Conservation (phyloP, 2,113 vertebrate genomes). For the Platichthys flesus region DNA sequence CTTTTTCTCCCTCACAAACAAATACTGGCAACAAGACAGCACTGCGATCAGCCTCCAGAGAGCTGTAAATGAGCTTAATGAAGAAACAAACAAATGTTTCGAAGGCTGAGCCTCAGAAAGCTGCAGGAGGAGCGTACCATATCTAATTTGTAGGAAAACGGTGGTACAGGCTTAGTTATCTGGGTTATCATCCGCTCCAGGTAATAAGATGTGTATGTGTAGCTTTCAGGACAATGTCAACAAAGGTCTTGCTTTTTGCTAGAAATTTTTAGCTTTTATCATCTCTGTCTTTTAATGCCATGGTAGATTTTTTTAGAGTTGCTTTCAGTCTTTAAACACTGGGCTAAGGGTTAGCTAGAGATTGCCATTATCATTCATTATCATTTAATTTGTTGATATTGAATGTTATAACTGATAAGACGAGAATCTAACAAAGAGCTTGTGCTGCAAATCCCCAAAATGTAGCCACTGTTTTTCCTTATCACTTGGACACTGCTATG, state of each 20-base stretch:
- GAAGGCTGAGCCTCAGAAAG: conserved; percentile 53
- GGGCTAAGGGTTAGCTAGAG: conserved; percentile 1
- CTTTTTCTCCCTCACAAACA: conserved; percentile 44
- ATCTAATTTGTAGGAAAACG: conserved; percentile 79
- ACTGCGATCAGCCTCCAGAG: conserved; percentile 59
- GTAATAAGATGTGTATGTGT: conserved; percentile 61
- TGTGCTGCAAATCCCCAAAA: conserved; percentile 36
- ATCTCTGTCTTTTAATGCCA: conserved; percentile 42
- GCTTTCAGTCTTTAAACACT: conserved; percentile 22
- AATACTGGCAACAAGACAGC: conserved; percentile 52
- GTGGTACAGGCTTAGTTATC: conserved; percentile 65
- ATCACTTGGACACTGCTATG: conserved; percentile 17
- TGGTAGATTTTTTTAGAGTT: background rate
- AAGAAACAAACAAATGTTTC: conserved; percentile 73
- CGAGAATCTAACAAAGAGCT: conserved; percentile 23
- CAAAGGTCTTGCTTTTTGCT: conserved; percentile 43
- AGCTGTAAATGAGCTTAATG: conserved; percentile 75
- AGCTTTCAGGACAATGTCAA: conserved; percentile 49
- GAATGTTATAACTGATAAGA: background rate
- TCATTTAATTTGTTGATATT: conserved; percentile 28
- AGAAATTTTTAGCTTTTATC: conserved; percentile 36
- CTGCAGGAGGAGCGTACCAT: conserved; percentile 53
- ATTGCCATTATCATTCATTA: conserved; percentile 19
- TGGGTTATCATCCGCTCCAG: conserved; percentile 64
- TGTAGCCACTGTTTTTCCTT: conserved; percentile 34